Percentiles rank a stretch among this genome's conserved stretches.
phyloP scores from a whole-genome alignment of 2,888 invertebrate species.

The Cephalotes varians region DNA sequence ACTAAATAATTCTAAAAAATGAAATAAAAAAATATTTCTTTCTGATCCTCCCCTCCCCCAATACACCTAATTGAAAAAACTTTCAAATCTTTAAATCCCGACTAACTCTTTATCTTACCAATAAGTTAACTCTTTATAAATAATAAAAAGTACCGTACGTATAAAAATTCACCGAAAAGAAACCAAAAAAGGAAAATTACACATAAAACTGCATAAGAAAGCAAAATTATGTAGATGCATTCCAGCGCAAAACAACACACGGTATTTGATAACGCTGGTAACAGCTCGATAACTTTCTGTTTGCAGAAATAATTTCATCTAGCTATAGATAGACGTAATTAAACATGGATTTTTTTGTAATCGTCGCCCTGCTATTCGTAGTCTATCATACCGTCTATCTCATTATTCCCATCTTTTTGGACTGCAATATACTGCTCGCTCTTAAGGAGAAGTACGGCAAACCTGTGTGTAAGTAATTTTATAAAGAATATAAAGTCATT shows the following conservation, averaged over 20 bases:
- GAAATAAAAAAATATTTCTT: background rate
- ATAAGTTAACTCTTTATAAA: background rate
- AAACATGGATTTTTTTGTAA: slow-evolving; percentile 69
- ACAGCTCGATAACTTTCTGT: background rate
- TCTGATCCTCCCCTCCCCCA: background rate
- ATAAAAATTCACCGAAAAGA: background rate
- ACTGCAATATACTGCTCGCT: slow-evolving; percentile 88
- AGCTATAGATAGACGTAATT: background rate
- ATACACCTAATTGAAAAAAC: background rate
- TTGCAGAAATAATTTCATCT: background rate
- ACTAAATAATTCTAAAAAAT: background rate
- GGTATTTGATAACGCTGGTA: background rate
- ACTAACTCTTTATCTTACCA: no score
- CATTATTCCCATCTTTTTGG: slow-evolving; percentile 87
- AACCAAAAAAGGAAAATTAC: background rate
- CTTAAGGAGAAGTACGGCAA: slow-evolving; percentile 89
- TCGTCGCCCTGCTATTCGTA: slow-evolving; percentile 76
- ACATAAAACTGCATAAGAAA: background rate
- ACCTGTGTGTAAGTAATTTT: slow-evolving; percentile 86
- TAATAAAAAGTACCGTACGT: background rate
- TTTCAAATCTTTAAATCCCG: background rate
- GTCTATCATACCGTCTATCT: slow-evolving; percentile 87
- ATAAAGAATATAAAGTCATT: background rate
- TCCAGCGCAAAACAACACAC: background rate
- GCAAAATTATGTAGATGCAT: background rate